Base-by-base conservation (phyloP, 2,797 vertebrate genomes). In the Propithecus deckenii region DNA sequence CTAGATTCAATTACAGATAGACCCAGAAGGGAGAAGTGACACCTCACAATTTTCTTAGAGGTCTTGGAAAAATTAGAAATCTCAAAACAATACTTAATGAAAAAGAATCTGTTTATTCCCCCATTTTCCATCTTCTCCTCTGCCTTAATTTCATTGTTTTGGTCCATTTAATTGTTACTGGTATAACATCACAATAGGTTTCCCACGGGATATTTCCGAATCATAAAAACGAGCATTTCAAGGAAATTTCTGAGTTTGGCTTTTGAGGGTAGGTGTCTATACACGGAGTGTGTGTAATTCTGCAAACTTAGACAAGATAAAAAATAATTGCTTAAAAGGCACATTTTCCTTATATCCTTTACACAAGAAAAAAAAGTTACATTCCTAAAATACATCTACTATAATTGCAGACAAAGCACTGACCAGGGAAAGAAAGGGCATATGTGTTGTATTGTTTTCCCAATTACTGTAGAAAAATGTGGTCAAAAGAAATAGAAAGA, bases 1-100 rank as follows among this genome's bases (percentile, higher is more conserved):
- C 99, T 99, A 99, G 99, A 99, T 99, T 99, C 99, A 99, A 99
- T 99, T 99, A 99, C 99, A 99, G 99, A 99, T 99, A 99, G 99
- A 99, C 95, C 98, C 81, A 97, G 97, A 98, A 98, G 99, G 99
- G 98, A 99, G 98, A 98, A 98, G 98, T 99, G 99, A 99, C 99
- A 99, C 99, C 99, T 99, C 97, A 89, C 98, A 85, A 98, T 99
- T 98, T 98, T 98, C 98, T 98, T 97, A 98, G 97, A 97, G 97
- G 96, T 98, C 96, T 97, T 23, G 74, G 94, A 98, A 97, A 98
- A 96, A 97, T 97, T 92, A 97, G 94, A 96, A 97, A 97, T 95
- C 92, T 86, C 97, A 81, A 98, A 97, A 98, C 98, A 99, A 98
- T 98, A 97, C 97, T 98, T 98, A 98, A 98, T 98, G 92, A 98